These are phyloP conservation scores for Andrena chrysosceles DNA, from an alignment of 2,888 invertebrate species.

Conservation along the genomic window DNA sequence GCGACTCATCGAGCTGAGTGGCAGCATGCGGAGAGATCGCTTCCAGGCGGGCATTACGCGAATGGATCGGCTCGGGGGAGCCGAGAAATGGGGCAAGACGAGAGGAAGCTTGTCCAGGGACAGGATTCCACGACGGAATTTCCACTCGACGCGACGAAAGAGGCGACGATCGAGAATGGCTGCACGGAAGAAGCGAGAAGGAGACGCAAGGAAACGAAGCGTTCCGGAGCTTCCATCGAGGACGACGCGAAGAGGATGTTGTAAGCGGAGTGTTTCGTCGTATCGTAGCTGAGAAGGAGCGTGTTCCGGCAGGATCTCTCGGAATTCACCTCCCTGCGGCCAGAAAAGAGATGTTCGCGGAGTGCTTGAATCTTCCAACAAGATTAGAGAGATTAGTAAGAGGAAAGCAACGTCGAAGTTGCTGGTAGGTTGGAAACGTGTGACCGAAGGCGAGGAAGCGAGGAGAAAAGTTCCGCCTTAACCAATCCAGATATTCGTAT, in stretches of 20 bases:
- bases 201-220: neutral
- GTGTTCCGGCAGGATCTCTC: neutral
- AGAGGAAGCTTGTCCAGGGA: neutral
- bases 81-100: neutral
- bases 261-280: conserved; percentile 22
- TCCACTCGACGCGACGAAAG: conserved; percentile 12
- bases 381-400: neutral
- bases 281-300: conserved; percentile 5
- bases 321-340: neutral
- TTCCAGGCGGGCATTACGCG: neutral
- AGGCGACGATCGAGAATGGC: neutral
- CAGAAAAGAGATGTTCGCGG: neutral
- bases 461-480: neutral
- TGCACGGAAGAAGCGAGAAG: neutral
- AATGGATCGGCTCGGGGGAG: neutral
- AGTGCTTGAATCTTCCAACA: neutral
- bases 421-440: no score
- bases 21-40: neutral
- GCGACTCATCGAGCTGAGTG: neutral
- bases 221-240: neutral
- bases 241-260: neutral
- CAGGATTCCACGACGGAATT: neutral
- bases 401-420: no score
- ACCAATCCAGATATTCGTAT: neutral
- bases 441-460: neutral